phyloP scores from a whole-genome alignment of 2,888 invertebrate genomes.

The Tryphoninae sp. region DNA sequence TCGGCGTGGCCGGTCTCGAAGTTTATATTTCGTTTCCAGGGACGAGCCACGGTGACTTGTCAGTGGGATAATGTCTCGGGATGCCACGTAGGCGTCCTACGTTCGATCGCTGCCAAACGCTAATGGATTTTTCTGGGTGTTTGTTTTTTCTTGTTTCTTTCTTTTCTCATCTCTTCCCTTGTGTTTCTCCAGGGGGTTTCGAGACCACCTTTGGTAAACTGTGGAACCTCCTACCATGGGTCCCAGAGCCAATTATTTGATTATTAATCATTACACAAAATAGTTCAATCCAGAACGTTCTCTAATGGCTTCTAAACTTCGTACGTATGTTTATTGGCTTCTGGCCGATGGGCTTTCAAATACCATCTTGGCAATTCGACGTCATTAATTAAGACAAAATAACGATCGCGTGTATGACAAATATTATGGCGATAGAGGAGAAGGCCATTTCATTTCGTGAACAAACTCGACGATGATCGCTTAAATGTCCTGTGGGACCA shows the following conservation, averaged over 20 bases:
- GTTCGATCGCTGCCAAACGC: neutral
- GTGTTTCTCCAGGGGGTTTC: neutral
- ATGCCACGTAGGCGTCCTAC: too few species aligned
- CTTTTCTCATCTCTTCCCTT: neutral
- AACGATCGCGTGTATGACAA: too few species aligned
- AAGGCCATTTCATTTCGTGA: neutral
- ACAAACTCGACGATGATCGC: neutral
- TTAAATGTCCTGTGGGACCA: neutral
- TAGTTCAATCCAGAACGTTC: neutral
- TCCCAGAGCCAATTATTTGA: neutral
- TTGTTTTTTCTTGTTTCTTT: neutral
- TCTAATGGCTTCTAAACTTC: neutral
- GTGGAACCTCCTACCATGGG: neutral
- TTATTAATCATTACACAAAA: neutral
- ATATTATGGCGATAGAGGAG: too few species aligned
- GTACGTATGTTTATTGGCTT: neutral
- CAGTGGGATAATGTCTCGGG: too few species aligned
- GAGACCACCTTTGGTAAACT: neutral
- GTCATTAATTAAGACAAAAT: neutral
- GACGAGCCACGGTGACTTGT: too few species aligned
- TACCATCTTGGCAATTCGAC: neutral
- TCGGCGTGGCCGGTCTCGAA: too few species aligned
- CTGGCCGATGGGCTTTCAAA: neutral
- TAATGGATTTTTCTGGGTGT: neutral
- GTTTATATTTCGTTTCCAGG: too few species aligned